phyloP scores from a whole-genome alignment of 1,140 invertebrate genomes.

The Scaptomyza graminum region DNA sequence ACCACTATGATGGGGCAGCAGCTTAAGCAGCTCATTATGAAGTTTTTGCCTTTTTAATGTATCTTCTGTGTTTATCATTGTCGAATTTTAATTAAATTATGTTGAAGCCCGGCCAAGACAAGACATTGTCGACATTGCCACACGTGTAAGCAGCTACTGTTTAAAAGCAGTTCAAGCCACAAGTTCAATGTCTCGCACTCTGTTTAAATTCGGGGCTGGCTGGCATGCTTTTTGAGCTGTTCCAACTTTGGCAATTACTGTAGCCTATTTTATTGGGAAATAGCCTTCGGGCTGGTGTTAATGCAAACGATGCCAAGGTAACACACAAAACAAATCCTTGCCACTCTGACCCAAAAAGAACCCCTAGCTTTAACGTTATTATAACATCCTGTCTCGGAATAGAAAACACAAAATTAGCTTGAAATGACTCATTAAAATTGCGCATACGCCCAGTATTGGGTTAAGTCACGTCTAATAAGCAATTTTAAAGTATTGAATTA shows the following conservation, averaged over 20 bases:
- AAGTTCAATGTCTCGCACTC: slow-evolving; percentile 44
- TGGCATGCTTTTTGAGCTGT: neutral
- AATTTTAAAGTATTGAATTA: slow-evolving; percentile 55
- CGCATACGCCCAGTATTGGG: slow-evolving; percentile 32
- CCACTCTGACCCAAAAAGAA: slow-evolving; percentile 37
- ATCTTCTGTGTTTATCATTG: slow-evolving; percentile 77
- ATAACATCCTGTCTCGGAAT: neutral
- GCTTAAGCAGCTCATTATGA: slow-evolving; percentile 48
- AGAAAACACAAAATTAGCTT: slow-evolving; percentile 31
- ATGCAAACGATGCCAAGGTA: slow-evolving; percentile 36
- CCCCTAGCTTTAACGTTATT: slow-evolving; percentile 32
- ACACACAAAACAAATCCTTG: neutral
- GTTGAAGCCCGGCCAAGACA: slow-evolving; percentile 26
- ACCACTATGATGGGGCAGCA: too few relatives aligned
- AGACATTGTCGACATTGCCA: slow-evolving; percentile 4
- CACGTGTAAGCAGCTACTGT: slow-evolving; percentile 37
- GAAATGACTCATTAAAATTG: slow-evolving; percentile 41
- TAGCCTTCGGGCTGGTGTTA: neutral
- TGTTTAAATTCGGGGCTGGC: slow-evolving; percentile 5
- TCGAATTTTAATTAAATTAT: slow-evolving; percentile 78
- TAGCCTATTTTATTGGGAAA: slow-evolving; percentile 30
- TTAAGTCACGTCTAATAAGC: slow-evolving; percentile 22
- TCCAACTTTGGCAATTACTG: slow-evolving; percentile 31
- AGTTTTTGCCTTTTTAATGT: slow-evolving; percentile 66
- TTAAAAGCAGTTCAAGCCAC: slow-evolving; percentile 25